A percentile compares a stretch with the other conserved stretches of the same genome.
Conservation (phyloP, 2,888 invertebrate genomes). For the Esperia sulphurella region DNA sequence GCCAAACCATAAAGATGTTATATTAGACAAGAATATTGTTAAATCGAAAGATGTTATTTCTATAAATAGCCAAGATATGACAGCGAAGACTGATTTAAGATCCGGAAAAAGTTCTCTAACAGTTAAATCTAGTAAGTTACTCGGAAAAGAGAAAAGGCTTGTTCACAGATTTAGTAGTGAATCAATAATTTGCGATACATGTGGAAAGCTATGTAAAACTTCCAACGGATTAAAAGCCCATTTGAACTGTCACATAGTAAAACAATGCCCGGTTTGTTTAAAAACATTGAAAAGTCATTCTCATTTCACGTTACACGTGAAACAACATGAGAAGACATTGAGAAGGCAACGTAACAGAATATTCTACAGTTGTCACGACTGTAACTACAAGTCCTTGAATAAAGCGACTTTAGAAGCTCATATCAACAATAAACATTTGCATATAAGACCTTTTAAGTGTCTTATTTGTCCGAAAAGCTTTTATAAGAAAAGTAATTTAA, state of each 20-base stretch:
- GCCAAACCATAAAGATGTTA: slow-evolving; percentile 6
- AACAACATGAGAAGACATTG: slow-evolving; percentile 22
- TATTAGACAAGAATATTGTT: not conserved
- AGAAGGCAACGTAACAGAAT: slow-evolving; percentile 21
- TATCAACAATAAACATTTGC: slow-evolving; percentile 45
- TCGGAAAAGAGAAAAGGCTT: slow-evolving; percentile 16
- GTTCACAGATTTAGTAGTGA: slow-evolving; percentile 16
- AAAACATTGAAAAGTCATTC: slow-evolving; percentile 40
- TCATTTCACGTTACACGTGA: slow-evolving; percentile 34
- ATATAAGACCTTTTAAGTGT: slow-evolving; percentile 39
- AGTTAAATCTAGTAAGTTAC: not conserved
- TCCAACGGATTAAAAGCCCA: slow-evolving; percentile 28
- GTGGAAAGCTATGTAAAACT: slow-evolving; percentile 32
- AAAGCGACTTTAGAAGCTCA: slow-evolving; percentile 46
- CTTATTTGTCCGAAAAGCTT: slow-evolving; percentile 45
- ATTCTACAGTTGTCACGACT: slow-evolving; percentile 32
- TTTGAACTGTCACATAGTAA: slow-evolving; percentile 28
- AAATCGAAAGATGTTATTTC: too few relatives aligned
- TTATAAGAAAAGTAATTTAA: slow-evolving; percentile 47
- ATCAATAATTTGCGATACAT: slow-evolving; percentile 32
- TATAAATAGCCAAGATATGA: too few relatives aligned
- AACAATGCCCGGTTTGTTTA: slow-evolving; percentile 38
- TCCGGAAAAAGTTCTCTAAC: too few relatives aligned
- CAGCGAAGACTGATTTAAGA: too few relatives aligned
- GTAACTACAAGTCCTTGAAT: slow-evolving; percentile 37